A percentile compares a stretch with the other conserved stretches of the same genome.
Conservation (phyloP, 1,140 invertebrate species). For the Neodiprion lecontei region DNA sequence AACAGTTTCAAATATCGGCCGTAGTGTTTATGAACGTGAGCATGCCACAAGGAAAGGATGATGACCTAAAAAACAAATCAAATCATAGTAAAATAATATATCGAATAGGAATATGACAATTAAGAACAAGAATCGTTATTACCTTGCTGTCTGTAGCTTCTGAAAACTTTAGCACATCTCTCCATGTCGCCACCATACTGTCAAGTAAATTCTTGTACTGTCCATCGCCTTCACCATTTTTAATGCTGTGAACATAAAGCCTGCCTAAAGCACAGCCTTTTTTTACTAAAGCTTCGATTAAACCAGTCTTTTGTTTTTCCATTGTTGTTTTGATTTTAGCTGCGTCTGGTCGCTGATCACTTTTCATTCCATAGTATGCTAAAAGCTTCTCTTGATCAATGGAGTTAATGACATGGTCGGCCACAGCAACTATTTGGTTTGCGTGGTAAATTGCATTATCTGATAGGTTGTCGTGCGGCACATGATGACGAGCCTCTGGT, state of each 20-base stretch:
- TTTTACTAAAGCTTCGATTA: conserved; percentile 80
- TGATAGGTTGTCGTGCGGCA: conserved; percentile 62
- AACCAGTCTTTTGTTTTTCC: conserved; percentile 80
- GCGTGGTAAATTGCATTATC: conserved; percentile 64
- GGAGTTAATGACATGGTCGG: conserved; percentile 72
- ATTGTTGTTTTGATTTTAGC: conserved; percentile 81
- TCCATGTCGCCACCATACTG: conserved; percentile 70
- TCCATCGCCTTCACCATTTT: conserved; percentile 42
- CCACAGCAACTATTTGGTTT: conserved; percentile 66
- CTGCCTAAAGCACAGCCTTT: conserved; percentile 78
- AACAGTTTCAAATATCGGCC: conserved; percentile 82
- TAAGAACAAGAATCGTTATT: conserved; percentile 30
- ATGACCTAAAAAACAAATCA: conserved; percentile 63
- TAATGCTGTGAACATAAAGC: conserved; percentile 61
- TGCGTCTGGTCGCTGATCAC: conserved; percentile 78
- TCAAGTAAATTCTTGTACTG: conserved; percentile 58
- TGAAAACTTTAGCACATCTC: conserved; percentile 78
- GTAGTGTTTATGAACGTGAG: conserved; percentile 77
- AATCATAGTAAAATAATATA: conserved; percentile 19
- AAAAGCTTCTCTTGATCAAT: conserved; percentile 80
- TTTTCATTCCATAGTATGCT: conserved; percentile 81
- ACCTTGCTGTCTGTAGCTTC: conserved; percentile 83
- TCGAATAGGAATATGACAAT: conserved; percentile 26
- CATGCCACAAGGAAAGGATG: conserved; percentile 82
- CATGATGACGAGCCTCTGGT: conserved; percentile 54